These are phyloP conservation scores for Bombus confusus DNA, from an alignment of 1,140 invertebrate species.

Conservation along the genomic window DNA sequence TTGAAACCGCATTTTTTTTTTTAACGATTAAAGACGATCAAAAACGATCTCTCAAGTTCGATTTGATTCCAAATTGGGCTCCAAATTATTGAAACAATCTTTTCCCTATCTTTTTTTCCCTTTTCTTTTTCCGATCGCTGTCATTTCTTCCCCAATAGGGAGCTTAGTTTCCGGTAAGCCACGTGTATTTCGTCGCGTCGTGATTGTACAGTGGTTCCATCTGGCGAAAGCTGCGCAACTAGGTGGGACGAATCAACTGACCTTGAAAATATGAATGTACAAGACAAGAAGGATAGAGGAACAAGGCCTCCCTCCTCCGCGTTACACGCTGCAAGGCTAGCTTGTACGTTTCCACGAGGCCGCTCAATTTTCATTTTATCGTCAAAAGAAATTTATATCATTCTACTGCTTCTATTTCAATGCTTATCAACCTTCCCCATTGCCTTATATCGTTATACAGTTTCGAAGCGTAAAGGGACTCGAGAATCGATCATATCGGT, in stretches of 20 bases:
- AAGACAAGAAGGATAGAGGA: conserved; percentile 40
- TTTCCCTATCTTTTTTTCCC: too few species aligned
- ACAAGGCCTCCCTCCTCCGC: conserved; percentile 76
- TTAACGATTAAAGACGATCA: too few species aligned
- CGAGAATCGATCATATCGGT: background rate
- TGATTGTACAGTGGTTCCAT: conserved; percentile 62
- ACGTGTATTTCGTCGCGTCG: conserved; percentile 50
- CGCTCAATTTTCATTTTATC: background rate
- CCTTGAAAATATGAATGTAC: conserved; percentile 76
- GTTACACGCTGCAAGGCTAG: conserved; percentile 64
- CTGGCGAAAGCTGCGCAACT: conserved; percentile 44
- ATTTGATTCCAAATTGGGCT: too few species aligned
- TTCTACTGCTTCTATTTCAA: background rate
- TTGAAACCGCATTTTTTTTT: too few species aligned
- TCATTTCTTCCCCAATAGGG: background rate
- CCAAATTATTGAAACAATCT: too few species aligned
- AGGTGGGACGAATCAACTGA: conserved; percentile 72
- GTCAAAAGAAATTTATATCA: background rate
- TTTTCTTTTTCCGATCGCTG: background rate
- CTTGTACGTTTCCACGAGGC: background rate
- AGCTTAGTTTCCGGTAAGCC: conserved; percentile 52
- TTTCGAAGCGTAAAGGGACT: too few species aligned
- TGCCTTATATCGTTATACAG: too few species aligned
- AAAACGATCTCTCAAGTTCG: too few species aligned
- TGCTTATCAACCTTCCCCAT: too few species aligned